phyloP scores from a whole-genome alignment of 2,888 invertebrate species.

The Synanthedon vespiformis region DNA sequence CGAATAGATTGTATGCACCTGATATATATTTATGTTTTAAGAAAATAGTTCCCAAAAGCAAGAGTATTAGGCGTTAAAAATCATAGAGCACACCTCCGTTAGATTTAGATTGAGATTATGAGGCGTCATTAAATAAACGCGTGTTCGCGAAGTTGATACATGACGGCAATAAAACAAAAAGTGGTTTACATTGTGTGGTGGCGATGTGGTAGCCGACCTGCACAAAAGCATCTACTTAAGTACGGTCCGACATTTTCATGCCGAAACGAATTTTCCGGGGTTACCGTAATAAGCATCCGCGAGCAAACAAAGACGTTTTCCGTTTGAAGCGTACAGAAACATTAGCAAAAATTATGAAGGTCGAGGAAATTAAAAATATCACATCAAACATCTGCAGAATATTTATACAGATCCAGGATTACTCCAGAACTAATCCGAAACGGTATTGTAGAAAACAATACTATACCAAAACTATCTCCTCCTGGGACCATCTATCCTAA shows the following conservation, averaged over 20 bases:
- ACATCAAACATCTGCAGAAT: too few relatives aligned
- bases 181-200: conserved; percentile 40
- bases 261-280: conserved; percentile 49
- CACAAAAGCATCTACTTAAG: conserved; percentile 54
- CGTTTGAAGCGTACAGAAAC: conserved; percentile 42
- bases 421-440: too few relatives aligned
- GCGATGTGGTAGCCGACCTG: conserved; percentile 25
- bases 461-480: too few relatives aligned
- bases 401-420: too few relatives aligned
- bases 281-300: conserved; percentile 55
- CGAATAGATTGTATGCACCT: too few relatives aligned
- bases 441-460: too few relatives aligned
- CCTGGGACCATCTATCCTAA: too few relatives aligned
- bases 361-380: conserved; percentile 21
- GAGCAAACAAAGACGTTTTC: conserved; percentile 58
- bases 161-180: conserved; percentile 52
- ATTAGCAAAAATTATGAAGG: conserved; percentile 14
- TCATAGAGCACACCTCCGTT: not conserved
- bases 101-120: conserved; percentile 13
- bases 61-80: conserved; percentile 3
- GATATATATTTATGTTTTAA: too few relatives aligned
- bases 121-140: conserved; percentile 43
- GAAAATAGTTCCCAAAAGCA: not conserved
- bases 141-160: conserved; percentile 50
- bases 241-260: conserved; percentile 51